A percentile compares a stretch with the other conserved stretches of the same genome.
phyloP scores from a whole-genome alignment of 2,797 vertebrate species.

The Pampus argenteus region DNA sequence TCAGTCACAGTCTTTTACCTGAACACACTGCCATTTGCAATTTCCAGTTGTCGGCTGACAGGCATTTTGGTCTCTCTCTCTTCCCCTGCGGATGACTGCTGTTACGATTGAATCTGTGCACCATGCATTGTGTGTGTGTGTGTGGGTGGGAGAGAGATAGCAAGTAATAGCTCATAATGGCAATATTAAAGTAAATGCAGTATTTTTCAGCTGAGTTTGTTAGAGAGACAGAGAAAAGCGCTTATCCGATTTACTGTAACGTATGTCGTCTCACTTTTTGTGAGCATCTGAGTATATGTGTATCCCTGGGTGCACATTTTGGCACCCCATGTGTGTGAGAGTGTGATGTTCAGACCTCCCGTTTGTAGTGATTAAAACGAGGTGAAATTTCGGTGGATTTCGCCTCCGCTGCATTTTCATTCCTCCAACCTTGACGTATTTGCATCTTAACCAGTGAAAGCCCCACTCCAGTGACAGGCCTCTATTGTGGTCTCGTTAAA shows the following conservation, averaged over 20 bases:
- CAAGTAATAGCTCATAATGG: constrained; percentile 19
- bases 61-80: constrained; percentile 46
- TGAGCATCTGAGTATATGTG: neutral
- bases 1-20: constrained; percentile 73
- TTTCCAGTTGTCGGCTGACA: constrained; percentile 66
- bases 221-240: constrained; percentile 24
- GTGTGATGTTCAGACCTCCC: constrained; percentile 5
- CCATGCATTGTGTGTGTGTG: neutral
- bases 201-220: constrained; percentile 30
- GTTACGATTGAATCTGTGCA: constrained; percentile 34
- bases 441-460: constrained; percentile 10
- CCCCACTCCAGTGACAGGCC: constrained; percentile 30
- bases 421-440: constrained; percentile 16
- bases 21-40: constrained; percentile 70
- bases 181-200: constrained; percentile 18
- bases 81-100: constrained; percentile 49
- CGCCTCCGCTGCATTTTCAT: neutral
- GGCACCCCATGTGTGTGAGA: constrained; percentile 10
- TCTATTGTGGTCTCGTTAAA: constrained; percentile 48
- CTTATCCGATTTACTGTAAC: constrained; percentile 4
- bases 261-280: constrained; percentile 11
- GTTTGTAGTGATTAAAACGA: neutral
- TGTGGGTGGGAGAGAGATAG: constrained; percentile 4
- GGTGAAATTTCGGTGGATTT: constrained; percentile 6
- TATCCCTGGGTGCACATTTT: constrained; percentile 3